A percentile compares a stretch with the other conserved stretches of the same genome.
Conservation (phyloP, 2,113 vertebrate species). For the Microcebus lehilahytsara region DNA sequence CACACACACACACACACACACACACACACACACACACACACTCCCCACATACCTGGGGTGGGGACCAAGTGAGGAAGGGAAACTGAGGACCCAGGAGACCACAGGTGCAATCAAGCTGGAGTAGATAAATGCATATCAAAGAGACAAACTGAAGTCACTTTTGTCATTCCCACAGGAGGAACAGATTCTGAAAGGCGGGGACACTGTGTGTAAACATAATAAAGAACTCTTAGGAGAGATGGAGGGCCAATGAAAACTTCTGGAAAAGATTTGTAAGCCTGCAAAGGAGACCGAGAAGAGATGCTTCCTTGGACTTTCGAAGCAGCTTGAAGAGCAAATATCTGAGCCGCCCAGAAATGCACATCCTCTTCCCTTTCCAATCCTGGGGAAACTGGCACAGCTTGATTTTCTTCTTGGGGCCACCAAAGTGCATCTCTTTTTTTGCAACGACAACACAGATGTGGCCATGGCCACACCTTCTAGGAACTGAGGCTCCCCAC, state of each 20-base stretch:
- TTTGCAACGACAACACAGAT: background rate
- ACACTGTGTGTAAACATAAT: background rate
- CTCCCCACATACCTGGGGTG: too few species aligned
- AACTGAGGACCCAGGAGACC: background rate
- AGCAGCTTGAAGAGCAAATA: background rate
- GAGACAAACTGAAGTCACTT: background rate
- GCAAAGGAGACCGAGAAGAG: background rate
- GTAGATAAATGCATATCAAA: background rate
- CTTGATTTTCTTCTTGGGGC: background rate
- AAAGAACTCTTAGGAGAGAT: background rate
- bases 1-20: background rate
- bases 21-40: background rate
- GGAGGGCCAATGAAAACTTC: background rate
- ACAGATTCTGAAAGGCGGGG: background rate
- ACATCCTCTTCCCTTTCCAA: background rate
- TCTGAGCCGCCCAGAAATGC: fast-evolving
- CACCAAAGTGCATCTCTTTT: background rate
- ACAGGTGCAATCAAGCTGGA: background rate
- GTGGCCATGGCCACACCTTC: background rate
- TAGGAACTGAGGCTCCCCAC: background rate
- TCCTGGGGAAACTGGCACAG: background rate
- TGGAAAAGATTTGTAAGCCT: background rate
- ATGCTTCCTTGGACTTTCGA: background rate
- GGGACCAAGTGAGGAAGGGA: background rate
- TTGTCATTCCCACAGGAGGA: background rate